A percentile compares a stretch with the other conserved stretches of the same genome.
Evolutionary conservation across 2,888 invertebrate genomes (phyloP).

Genomic region (Drosophila neonasuta): DNA sequence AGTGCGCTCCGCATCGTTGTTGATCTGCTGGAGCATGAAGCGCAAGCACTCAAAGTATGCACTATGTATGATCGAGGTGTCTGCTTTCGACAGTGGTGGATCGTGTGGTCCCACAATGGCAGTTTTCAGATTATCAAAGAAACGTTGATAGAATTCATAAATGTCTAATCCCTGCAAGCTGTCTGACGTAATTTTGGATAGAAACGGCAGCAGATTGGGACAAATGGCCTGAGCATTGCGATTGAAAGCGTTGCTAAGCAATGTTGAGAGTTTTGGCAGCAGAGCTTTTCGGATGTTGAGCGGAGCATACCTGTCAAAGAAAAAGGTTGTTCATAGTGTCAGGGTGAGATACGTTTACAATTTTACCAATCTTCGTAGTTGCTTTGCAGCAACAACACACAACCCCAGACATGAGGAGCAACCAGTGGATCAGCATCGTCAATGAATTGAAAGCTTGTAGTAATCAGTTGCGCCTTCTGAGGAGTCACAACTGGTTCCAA

Average conservation of each 20-base stretch:
- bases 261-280: conserved; percentile 87
- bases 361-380: conserved; percentile 83
- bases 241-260: conserved; percentile 88
- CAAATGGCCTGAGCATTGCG: conserved; percentile 89
- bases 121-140: conserved; percentile 87
- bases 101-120: conserved; percentile 85
- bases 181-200: conserved; percentile 84
- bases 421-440: conserved; percentile 88
- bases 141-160: conserved; percentile 85
- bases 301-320: conserved; percentile 79
- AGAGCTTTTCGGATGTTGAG: conserved; percentile 89
- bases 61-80: conserved; percentile 86
- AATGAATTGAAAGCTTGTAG: conserved; percentile 85
- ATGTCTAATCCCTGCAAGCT: conserved; percentile 65
- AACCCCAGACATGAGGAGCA: conserved; percentile 89
- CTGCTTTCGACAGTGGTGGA: conserved; percentile 83
- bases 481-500: conserved; percentile 83
- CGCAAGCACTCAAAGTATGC: conserved; percentile 90
- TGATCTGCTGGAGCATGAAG: conserved; percentile 84
- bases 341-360: not conserved
- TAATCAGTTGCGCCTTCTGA: conserved; percentile 84
- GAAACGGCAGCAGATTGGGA: conserved; percentile 89
- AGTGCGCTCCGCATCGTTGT: conserved; percentile 71
- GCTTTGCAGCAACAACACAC: conserved; percentile 85
- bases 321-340: not conserved